Evolutionary conservation across 1,140 invertebrate species (phyloP), one percentile per base, ranked within the genome.

Genomic region (Vanessa atalanta): DNA sequence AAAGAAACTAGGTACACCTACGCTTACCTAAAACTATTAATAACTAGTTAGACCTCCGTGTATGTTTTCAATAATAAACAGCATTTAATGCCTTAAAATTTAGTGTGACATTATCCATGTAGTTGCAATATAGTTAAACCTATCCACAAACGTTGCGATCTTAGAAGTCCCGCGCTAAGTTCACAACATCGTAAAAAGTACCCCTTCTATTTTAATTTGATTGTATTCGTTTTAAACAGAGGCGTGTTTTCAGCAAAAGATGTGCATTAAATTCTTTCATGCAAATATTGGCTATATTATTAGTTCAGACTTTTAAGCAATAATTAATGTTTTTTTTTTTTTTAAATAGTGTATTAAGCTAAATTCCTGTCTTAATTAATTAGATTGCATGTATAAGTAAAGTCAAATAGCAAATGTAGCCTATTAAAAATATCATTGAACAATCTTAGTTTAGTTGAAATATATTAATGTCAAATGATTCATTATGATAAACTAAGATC

Each of bases 31-130:
- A 14, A 61, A n/a, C 65, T 68, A 73, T 50, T 63, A 48, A 50
- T 26, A 48, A 67, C 65, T 68, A 73, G 47, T 73, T 73, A 73
- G 72, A 73, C 72, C 72, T 68, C 47, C 55, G 72, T 68, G 57
- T 73, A 50, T 47, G 48, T 47, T 73, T 67, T 68, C 47, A 68
- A 63, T 65, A 60, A 64, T 31, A 73, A 63, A 60, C 13, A 55
- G 65, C 72, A 73, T 73, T 31, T 64, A 68, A 73, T 73, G 57
- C 65, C 47, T 26, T 47, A 68, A 51, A 57, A 0, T 57, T 57
- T 20, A 26, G 12, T 23, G 53, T 57, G 53, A 57, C 20, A 23
- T 11, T 23, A 23, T n/a, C 53, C 16, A 23, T 16, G 20, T 55
- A 55, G 11, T 57, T 57, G 53, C 53, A 12, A 57, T 23, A 43